Conservation (phyloP, 2,113 vertebrate species). For the Poeciliopsis turrubarensis region DNA sequence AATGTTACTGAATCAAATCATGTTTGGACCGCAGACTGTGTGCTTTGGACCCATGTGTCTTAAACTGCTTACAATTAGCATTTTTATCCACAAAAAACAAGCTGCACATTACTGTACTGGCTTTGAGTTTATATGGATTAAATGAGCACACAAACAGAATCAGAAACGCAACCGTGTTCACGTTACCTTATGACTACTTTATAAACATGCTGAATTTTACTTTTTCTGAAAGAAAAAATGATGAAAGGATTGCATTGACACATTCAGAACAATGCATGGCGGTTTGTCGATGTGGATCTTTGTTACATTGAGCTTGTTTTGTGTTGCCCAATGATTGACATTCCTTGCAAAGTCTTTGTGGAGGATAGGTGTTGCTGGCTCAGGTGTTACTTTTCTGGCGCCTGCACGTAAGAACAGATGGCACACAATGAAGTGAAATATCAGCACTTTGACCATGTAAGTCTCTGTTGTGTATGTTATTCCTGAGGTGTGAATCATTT, state of each 20-base stretch:
- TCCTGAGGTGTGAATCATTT: conserved; percentile 7
- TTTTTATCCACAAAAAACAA: conserved; percentile 7
- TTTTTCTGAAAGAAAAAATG: not conserved
- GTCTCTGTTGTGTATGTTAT: not conserved
- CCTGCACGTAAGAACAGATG: conserved; percentile 9
- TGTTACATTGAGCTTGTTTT: conserved; percentile 51
- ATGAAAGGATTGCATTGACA: conserved; percentile 22
- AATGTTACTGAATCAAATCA: not conserved
- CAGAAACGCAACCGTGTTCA: conserved; percentile 7
- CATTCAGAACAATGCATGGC: conserved; percentile 15
- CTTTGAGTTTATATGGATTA: conserved; percentile 17
- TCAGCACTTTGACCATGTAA: not conserved
- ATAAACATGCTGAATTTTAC: conserved; percentile 28
- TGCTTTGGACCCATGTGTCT: not conserved
- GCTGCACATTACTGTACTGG: conserved; percentile 12
- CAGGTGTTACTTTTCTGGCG: conserved; percentile 24
- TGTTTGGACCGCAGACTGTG: conserved; percentile 16
- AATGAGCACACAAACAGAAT: conserved; percentile 23
- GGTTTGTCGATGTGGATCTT: conserved; percentile 36
- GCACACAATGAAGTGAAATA: not conserved
- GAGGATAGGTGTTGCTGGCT: conserved; percentile 16
- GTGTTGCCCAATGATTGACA: conserved; percentile 31
- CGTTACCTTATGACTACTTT: conserved; percentile 8
- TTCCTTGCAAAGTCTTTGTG: conserved; percentile 52
- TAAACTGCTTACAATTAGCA: conserved; percentile 30